Percentiles rank a stretch among this genome's conserved stretches.
phyloP scores from a whole-genome alignment of 2,888 invertebrate genomes.

The Tetrapedia diversipes region DNA sequence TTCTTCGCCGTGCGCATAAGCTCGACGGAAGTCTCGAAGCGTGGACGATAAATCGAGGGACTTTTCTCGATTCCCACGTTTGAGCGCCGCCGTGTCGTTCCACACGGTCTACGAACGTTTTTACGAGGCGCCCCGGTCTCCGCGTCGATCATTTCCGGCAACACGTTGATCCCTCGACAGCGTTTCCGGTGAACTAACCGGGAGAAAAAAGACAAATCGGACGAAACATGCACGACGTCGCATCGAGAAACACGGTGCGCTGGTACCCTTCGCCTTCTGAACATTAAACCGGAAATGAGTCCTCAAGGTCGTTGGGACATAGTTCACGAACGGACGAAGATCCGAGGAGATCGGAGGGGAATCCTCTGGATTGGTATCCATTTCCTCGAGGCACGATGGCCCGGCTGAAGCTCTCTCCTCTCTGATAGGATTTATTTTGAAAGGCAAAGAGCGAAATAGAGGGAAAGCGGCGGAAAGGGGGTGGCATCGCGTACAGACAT shows the following conservation, averaged over 20 bases:
- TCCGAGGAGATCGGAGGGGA: constrained; percentile 69
- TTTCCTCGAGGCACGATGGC: constrained; percentile 68
- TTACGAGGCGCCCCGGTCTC: too few relatives aligned
- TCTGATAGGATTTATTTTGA: constrained; percentile 73
- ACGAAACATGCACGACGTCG: too few relatives aligned
- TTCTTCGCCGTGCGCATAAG: too few relatives aligned
- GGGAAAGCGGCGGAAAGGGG: too few relatives aligned
- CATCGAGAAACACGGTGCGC: too few relatives aligned
- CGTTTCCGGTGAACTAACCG: too few relatives aligned
- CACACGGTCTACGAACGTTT: not conserved
- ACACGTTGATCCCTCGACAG: too few relatives aligned
- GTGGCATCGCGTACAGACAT: constrained; percentile 29
- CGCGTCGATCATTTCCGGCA: too few relatives aligned
- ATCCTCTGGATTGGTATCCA: constrained; percentile 77
- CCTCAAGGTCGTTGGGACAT: constrained; percentile 71
- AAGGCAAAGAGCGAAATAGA: constrained; percentile 54
- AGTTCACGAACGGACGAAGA: constrained; percentile 64
- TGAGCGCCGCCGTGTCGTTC: constrained; percentile 2
- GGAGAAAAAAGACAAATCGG: too few relatives aligned
- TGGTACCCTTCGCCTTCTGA: constrained; percentile 16
- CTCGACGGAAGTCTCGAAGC: constrained; percentile 22
- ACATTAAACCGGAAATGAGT: constrained; percentile 41
- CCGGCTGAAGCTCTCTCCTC: constrained; percentile 59
- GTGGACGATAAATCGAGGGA: constrained; percentile 41
- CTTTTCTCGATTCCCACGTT: constrained; percentile 14